Base-by-base conservation (phyloP, 2,888 invertebrate species). In the Meghimatium bilineatum region DNA sequence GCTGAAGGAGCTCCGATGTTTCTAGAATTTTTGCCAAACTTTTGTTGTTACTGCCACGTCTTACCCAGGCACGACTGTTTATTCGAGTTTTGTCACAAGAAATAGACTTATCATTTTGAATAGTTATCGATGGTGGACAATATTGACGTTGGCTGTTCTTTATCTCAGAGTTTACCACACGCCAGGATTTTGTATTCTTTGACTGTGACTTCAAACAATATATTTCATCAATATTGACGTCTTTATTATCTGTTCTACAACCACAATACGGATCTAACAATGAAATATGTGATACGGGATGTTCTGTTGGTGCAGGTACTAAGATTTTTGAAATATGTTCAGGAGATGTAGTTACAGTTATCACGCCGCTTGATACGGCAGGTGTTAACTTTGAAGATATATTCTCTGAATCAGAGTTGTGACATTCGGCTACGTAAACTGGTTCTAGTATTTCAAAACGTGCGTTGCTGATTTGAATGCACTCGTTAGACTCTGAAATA, bases 21-120 rank as follows among this genome's bases (percentile, higher is more conserved):
- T 82, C 82, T 52, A 56, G 67, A 49, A 77, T 82, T 36, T 69
- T 76, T 8, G 82, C 82, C 66, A 82, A 26, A 26, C 82, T 34
- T 6, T 74, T 10, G 56, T 69, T 63, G 23, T 71, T 69, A 20
- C 23, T 23, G 32, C 23, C 38, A 44, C 14, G 34, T 81, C 20
- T 72, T 56, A 26, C 56, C n/a, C 20, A 44, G 10, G 29, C 10
- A 6, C 10, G 10, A 32, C n/a, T 49, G 49, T 67, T 29, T 29
- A 36, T 44, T 44, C 52, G 52, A 32, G 52, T 52, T 1, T 0
- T 3, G 23, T 74, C 32, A 23, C 29, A 52, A 52, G 49, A 14
- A 32, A 17, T 17, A 23, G 34, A 52, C 8, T 1, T 23, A 32
- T 52, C 52, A 52, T 34, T 52, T 26, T 52, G 32, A 74, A n/a